Evolutionary conservation across 2,888 invertebrate genomes (phyloP), one percentile per base, ranked within the genome.

Genomic region (Epistrophella euchroma): DNA sequence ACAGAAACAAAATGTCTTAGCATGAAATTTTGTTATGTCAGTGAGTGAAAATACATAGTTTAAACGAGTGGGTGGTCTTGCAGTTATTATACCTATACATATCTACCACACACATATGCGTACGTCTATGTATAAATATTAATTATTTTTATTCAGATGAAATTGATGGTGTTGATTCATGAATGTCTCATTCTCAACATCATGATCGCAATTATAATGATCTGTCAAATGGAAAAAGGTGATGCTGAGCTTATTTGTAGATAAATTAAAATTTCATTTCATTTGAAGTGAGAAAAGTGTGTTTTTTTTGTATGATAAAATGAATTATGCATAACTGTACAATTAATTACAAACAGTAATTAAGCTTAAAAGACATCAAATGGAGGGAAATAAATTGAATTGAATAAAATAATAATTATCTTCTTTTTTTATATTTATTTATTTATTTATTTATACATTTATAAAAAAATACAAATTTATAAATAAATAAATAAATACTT

Each of bases 191-290:
- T 55, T 28, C 15, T 15, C 40, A 40, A 40, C 55, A 28, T 55
- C 55, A 28, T 55, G 28, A 28, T 55, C 3, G n/a, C 55, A 55
- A 55, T 28, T 55, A 25, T 55, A 55, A 55, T 55, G 55, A 55
- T 55, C 55, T 55, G 55, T 32, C 55, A 55, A 55, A 55, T 32
- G 32, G 13, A 32, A n/a, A 55, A 32, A 45, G 9, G 45, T 17
- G 45, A 17, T 45, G 45, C 4, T 45, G 45, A 17, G 17, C 45
- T 17, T n/a, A n/a, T 45, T 28, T 32, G 9, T 7, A 10, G 17
- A 45, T 45, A 25, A 25, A 25, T 50, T 22, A 47, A 4, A 11
- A 47, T 19, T 47, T 25, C 22, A 13, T 13, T 45, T 45, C 9
- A 17, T 45, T 45, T 45, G n/a, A 17, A 17, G 17, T 45, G 45